These are phyloP conservation scores for Eilema griseolum DNA, from an alignment of 2,888 invertebrate genomes.

Conservation along the genomic window DNA sequence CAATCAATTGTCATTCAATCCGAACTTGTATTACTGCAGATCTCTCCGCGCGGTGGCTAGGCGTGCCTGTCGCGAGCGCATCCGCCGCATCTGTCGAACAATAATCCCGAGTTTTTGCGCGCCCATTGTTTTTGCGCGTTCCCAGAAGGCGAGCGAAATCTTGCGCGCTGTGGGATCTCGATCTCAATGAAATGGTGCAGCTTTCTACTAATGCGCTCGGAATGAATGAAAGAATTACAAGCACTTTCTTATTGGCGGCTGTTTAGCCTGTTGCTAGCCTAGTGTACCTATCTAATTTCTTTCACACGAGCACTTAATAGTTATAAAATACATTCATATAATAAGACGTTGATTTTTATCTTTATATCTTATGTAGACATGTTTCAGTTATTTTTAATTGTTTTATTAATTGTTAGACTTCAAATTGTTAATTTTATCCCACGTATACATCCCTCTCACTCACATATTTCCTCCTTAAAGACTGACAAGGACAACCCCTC, in stretches of 20 bases:
- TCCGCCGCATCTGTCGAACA: constrained; percentile 57
- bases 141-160: constrained; percentile 53
- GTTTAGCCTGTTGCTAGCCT: neutral
- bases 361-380: neutral
- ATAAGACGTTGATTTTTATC: neutral
- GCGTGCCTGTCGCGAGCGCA: constrained; percentile 53
- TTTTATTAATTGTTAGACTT: neutral
- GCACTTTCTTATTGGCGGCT: neutral
- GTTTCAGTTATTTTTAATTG: neutral
- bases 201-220: constrained; percentile 48
- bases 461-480: neutral
- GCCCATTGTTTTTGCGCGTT: constrained; percentile 49
- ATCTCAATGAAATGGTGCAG: constrained; percentile 31
- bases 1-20: neutral
- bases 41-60: constrained; percentile 21
- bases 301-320: constrained; percentile 2
- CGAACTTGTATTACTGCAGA: constrained; percentile 28
- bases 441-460: neutral
- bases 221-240: constrained; percentile 18
- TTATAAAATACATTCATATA: neutral
- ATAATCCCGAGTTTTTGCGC: constrained; percentile 54
- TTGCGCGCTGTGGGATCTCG: constrained; percentile 42
- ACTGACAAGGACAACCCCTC: neutral
- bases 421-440: neutral
- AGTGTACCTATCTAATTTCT: neutral